Base-by-base conservation (phyloP, 2,797 vertebrate genomes). In the Cynodonichthys magdalenae region DNA sequence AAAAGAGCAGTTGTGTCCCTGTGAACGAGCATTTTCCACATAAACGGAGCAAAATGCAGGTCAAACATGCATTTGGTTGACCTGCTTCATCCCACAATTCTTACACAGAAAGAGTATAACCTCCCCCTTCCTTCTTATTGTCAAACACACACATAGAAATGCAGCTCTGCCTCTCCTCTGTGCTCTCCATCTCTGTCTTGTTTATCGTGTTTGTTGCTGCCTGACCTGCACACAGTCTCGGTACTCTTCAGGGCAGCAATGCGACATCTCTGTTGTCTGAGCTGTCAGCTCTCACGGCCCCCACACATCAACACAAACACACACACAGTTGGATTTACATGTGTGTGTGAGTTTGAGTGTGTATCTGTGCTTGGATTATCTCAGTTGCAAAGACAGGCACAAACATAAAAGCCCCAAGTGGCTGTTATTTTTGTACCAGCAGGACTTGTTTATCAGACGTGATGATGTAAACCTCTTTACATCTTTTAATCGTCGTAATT, bases 201-300 rank as follows among this genome's bases (percentile, higher is more conserved):
- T 89, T 86, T 87, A 80, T 88, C 70, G 80, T 84, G 84, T 89
- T 90, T 90, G 83, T 90, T 86, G 80, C 74, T 81, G 79, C 70
- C 77, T 76, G 81, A 75, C 85, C 84, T 71, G 53, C 70, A 63
- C 64, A 60, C 64, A 74, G 74, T 77, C 74, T 63, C 68, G 70
- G 61, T 56, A 55, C 75, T 89, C 85, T 84, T 73, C 55, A 46
- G 79, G 75, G 83, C 82, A 78, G 74, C 79, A 48, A 15, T 44
- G 60, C 67, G 80, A 76, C 80, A 75, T 87, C 84, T 81, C 89
- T 89, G 81, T 86, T 86, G 85, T 86, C 80, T 79, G 84, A 86
- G 83, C 83, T 89, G 85, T 88, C 86, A 87, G 60, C 50, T 87
- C 52, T 6, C 69, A 77, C 74, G 70, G 57, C 71, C 62, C 8